Base-by-base conservation (phyloP, 64 coral and sea anemone species). In the Dendrophyllia cribrosa region DNA sequence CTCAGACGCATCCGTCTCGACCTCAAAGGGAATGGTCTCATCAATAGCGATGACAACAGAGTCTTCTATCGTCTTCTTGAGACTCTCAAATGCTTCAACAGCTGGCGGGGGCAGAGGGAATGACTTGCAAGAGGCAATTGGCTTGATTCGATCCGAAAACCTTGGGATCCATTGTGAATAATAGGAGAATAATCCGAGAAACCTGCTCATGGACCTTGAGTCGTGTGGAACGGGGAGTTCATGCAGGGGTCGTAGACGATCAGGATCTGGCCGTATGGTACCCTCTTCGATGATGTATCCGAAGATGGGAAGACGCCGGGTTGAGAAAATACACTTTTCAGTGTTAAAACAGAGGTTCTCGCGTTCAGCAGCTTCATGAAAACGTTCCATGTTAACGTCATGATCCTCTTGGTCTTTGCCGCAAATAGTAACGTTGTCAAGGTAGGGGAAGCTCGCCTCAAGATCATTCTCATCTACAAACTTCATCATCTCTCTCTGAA, bases 401-500 rank as follows among this genome's bases (percentile, higher is more conserved):
- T 92, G 89, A 4, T 92, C 79, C 51, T 92, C 59, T 85, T 96
- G 95, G 56, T 96, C 86, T 76, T 78, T 86, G 4, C 90, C 86
- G 75, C 90, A 89, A 51, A 96, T 85, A 44, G 90, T 96, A 47
- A 92, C 85, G 56, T 95, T 65, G 20, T 88, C 88, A 55, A 92
- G 78, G 87, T 92, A 92, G 2, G 89, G 77, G 44, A 89, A 96
- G 17, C 55, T 58, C 63, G 34, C 89, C 23, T 85, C 52, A 56
- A 89, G 90, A 79, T 78, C 58, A 79, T 79, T 71, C 56, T 96
- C 81, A 7, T 93, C 79, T 26, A 93, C 80, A 70, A 96, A 86
- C 64, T 89, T 96, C 70, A 92, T 73, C 86, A 96, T 96, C 75
- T 96, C 90, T 34, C 90, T 88, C 65, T 92, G 86, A 84, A n/a